A percentile compares a stretch with the other conserved stretches of the same genome.
phyloP scores from a whole-genome alignment of 2,797 vertebrate species.

The Clangula hyemalis region DNA sequence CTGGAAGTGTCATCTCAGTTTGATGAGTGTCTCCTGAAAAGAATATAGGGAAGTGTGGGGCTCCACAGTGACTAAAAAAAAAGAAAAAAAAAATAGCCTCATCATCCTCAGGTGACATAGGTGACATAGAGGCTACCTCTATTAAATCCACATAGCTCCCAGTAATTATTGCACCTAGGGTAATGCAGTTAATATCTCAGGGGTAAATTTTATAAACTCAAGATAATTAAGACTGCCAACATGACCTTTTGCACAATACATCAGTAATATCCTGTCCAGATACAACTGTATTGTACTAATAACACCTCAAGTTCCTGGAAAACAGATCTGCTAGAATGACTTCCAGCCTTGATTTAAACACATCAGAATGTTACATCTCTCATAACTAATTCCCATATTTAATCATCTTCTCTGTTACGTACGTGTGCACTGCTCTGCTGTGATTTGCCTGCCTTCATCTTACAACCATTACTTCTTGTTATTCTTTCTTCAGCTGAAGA shows the following conservation, averaged over 20 bases:
- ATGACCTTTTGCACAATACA: not conserved
- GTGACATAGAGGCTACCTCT: not conserved
- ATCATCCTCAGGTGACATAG: not conserved
- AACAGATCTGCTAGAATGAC: not conserved
- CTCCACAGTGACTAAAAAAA: not conserved
- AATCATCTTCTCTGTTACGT: not conserved
- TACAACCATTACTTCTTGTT: not conserved
- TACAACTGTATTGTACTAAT: not conserved
- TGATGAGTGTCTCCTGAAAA: not conserved
- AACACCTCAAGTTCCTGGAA: not conserved
- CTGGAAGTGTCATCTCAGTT: not conserved
- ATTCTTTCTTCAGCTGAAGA: not conserved
- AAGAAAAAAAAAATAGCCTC: not conserved
- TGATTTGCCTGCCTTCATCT: not conserved
- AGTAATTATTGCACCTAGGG: rapidly evolving
- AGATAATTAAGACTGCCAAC: not conserved
- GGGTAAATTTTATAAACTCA: not conserved
- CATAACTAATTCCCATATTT: not conserved
- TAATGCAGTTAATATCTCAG: not conserved
- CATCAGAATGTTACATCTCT: not conserved
- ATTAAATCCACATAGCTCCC: not conserved
- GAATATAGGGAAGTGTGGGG: not conserved
- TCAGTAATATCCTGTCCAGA: not conserved
- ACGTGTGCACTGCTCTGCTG: not conserved
- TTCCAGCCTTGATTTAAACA: not conserved